phyloP scores from a whole-genome alignment of 2,797 vertebrate genomes.

The Poeciliopsis paucimaculata region DNA sequence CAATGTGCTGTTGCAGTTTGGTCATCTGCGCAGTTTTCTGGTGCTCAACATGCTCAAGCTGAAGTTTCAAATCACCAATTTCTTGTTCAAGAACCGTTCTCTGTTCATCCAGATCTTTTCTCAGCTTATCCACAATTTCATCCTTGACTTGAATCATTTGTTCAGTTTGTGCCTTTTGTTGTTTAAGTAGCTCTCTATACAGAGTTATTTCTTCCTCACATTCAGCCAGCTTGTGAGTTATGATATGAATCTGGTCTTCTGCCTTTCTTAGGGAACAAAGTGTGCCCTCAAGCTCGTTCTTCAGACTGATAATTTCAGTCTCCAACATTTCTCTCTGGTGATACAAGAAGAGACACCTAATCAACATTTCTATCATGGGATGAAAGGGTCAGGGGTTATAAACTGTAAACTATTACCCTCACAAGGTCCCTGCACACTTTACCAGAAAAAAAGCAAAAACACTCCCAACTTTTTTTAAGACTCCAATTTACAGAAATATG shows the following conservation, averaged over 20 bases:
- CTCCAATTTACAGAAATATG: not conserved
- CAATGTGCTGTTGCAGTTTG: conserved; percentile 53
- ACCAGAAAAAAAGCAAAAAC: not conserved
- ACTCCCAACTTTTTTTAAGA: not conserved
- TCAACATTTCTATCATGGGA: not conserved
- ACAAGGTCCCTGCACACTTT: not conserved
- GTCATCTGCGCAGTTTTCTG: conserved; percentile 52
- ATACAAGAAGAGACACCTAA: conserved; percentile 16
- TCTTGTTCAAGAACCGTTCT: conserved; percentile 51
- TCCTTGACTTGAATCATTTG: conserved; percentile 55
- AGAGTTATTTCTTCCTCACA: conserved; percentile 59
- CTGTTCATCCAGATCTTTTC: conserved; percentile 52
- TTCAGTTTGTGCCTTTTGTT: conserved; percentile 43
- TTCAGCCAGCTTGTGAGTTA: conserved; percentile 64
- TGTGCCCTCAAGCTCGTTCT: conserved; percentile 73
- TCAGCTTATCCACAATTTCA: conserved; percentile 35
- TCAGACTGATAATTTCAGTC: conserved; percentile 55
- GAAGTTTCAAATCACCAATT: conserved; percentile 54
- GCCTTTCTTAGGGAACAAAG: conserved; percentile 66
- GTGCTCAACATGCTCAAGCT: conserved; percentile 53
- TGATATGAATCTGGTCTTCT: conserved; percentile 76
- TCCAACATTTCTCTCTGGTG: conserved; percentile 63
- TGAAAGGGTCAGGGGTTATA: not conserved
- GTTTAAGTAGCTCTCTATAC: conserved; percentile 69
- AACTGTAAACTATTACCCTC: not conserved